Base-by-base conservation (phyloP, 2,113 vertebrate species). In the Micromys minutus region DNA sequence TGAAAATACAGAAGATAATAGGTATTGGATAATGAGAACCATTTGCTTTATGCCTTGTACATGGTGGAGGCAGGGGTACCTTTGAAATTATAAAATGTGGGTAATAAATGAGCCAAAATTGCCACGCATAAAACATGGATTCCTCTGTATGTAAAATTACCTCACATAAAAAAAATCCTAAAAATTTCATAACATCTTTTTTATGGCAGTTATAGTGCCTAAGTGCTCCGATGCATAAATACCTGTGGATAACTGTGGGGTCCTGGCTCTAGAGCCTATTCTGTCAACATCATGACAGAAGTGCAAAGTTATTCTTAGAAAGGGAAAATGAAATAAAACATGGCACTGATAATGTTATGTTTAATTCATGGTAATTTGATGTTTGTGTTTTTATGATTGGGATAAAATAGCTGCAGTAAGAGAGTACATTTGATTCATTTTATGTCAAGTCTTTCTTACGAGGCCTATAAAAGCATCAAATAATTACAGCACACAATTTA, bases 351-450 rank as follows among this genome's bases (percentile, higher is more conserved):
- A 97, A 97, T 91, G 81, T 85, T 97, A 97, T 96, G 69, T 89
- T 98, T 98, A 98, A 97, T 98, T 98, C 91, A 96, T 95, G 71
- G 84, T 95, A 98, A 97, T 97, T 97, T 96, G 90, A 90, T 95
- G 65, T 93, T 97, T 90, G 83, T 34, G 83, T 94, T 97, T 98
- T 97, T 80, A 95, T 61, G 74, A 95, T 97, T 74, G 91, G 74
- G 96, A 92, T 94, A 96, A 97, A 97, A 95, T 95, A 96, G 65
- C 81, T 61, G 34, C 21, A 95, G 5, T 90, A 76, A 97, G 76
- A 95, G 87, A 93, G 92, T 77, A 57, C 2, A 79, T 91, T 97
- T 97, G 80, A 97, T 97, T 97, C 65, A 94, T 81, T 55, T 75
- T 94, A 79, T 87, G 52, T 67, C 72, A 87, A 52, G 92, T 9